Base-by-base conservation (phyloP, 2,888 invertebrate genomes). In the Dugesia japonica region DNA sequence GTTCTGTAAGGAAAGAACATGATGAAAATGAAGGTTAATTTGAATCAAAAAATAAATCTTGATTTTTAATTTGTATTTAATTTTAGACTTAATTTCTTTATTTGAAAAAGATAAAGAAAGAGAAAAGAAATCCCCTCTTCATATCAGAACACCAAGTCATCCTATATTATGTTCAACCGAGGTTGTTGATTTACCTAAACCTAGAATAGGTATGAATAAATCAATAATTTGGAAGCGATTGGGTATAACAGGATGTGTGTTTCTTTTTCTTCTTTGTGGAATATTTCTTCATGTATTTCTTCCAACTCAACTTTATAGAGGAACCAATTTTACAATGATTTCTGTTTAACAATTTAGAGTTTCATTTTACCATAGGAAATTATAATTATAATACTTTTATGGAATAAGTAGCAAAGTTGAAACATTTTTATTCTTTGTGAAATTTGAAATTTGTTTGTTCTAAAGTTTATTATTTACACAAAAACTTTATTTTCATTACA, bases 121-220 rank as follows among this genome's bases (percentile, higher is more conserved):
- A 4, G 23, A 23, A n/a, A 56, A 56, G n/a, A 7, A 7, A n/a
- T 56, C 23, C 9, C 56, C 56, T 7, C 17, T n/a, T 56, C 56
- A 56, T 56, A 56, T 56, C 4, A 56, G 56, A 56, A 56, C 56
- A 20, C 56, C 56, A 56, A 56, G 56, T n/a, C 56, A 56, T 56
- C 56, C 56, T 13, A 56, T 56, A 4, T 9, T 56, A 23, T 56
- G 56, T 56, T 56, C 56, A 56, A 56, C 56, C 1, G 56, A 56
- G n/a, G 7, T 56, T 56, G 4, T 56, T 23, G 23, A 56, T 20
- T 13, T 56, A 1, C n/a, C 56, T 4, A n/a, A 4, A 56, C n/a
- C 23, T 56, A 4, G 20, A n/a, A 56, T 20, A 1, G 17, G 17
- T n/a, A 4, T 56, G 56, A 23, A 56, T 13, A 56, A 23, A n/a